Conservation (phyloP, 1,140 invertebrate species). For the Geopemphigus sp. region DNA sequence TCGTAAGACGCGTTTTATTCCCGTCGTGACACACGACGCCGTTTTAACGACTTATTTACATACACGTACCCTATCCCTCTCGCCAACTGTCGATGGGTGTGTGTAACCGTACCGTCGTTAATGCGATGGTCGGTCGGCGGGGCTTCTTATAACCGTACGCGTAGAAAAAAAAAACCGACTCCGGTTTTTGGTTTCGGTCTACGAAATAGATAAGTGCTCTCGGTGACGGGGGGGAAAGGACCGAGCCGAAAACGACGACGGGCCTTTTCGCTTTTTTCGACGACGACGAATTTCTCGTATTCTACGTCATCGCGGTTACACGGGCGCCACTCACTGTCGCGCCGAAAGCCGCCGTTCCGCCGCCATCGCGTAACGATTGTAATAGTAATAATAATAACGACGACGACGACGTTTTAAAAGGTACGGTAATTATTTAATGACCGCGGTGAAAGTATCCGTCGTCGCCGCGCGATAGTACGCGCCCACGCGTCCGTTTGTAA, state of each 20-base stretch:
- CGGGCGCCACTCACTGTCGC: no score
- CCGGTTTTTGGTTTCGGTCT: no score
- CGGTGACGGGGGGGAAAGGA: no score
- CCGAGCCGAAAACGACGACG: no score
- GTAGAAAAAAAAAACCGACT: no score
- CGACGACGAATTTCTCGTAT: neutral
- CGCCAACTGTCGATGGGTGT: no score
- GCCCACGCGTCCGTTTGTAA: neutral
- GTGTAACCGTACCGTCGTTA: neutral
- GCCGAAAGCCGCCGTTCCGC: no score
- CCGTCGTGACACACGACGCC: neutral
- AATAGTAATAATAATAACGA: neutral
- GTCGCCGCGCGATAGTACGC: neutral
- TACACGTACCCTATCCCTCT: neutral
- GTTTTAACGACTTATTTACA: neutral
- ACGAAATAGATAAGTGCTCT: no score
- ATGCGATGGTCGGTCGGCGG: neutral
- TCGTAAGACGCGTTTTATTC: neutral
- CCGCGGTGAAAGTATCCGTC: conserved; percentile 16
- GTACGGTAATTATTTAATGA: conserved; percentile 37
- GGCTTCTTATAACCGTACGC: neutral
- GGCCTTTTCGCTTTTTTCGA: no score
- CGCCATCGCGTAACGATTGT: neutral
- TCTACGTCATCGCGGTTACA: neutral
- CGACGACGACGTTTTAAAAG: no score